phyloP scores from a whole-genome alignment of 2,888 invertebrate genomes.

The Mythimna lalbum region DNA sequence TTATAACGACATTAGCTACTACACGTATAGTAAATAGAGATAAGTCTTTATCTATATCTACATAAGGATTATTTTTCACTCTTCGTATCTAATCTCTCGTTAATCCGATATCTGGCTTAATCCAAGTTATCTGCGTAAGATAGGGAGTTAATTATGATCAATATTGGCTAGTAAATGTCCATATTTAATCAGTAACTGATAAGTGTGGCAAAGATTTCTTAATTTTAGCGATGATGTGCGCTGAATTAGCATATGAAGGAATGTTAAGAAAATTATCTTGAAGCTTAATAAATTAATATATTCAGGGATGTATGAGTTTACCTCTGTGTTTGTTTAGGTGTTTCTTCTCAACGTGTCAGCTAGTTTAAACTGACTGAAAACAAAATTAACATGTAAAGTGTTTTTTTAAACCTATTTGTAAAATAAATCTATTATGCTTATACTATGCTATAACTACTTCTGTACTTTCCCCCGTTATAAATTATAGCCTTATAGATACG shows the following conservation, averaged over 20 bases:
- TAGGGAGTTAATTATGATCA: constrained; percentile 47
- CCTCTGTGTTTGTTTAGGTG: too few relatives aligned
- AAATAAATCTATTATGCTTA: too few relatives aligned
- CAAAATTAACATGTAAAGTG: too few relatives aligned
- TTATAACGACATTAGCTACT: constrained; percentile 30
- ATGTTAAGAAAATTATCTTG: background rate
- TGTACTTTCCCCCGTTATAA: too few relatives aligned
- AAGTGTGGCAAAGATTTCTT: constrained; percentile 30
- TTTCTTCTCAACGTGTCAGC: too few relatives aligned
- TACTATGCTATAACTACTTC: too few relatives aligned
- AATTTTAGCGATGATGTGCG: constrained; percentile 30
- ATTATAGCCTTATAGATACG: too few relatives aligned
- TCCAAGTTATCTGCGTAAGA: constrained; percentile 41
- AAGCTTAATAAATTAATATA: background rate
- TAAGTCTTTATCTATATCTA: constrained; percentile 17
- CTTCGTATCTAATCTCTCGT: constrained; percentile 38
- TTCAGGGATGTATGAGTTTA: background rate
- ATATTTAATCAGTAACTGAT: constrained; percentile 48
- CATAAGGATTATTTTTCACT: constrained; percentile 34
- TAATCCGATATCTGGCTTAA: constrained; percentile 51
- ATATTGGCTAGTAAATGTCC: constrained; percentile 43
- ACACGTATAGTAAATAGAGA: constrained; percentile 43
- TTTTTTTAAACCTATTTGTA: too few relatives aligned
- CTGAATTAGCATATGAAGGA: background rate
- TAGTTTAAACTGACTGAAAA: too few relatives aligned